Conservation (phyloP, 2,797 vertebrate genomes). For the Phrynocephalus forsythii region DNA sequence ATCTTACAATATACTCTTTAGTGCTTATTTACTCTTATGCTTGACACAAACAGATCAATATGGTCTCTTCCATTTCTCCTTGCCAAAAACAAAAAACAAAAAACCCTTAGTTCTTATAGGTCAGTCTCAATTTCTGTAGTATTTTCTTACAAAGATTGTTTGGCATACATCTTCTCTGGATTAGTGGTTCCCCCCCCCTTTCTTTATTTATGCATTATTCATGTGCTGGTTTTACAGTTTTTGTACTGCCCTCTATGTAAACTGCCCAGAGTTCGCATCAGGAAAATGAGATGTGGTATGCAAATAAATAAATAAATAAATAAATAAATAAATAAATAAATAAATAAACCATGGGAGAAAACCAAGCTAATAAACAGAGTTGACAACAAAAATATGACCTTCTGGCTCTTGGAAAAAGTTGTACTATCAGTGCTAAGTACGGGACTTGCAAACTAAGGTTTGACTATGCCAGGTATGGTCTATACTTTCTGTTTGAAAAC, state of each 20-base stretch:
- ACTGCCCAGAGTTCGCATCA: too few species aligned
- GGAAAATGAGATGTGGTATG: too few species aligned
- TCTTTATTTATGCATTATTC: too few species aligned
- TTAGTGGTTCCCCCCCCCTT: too few species aligned
- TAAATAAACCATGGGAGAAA: not conserved
- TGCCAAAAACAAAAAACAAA: too few species aligned
- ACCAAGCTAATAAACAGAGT: not conserved
- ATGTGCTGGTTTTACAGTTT: too few species aligned
- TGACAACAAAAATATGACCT: not conserved
- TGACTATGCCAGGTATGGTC: not conserved
- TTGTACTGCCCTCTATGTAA: too few species aligned
- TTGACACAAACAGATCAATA: not conserved
- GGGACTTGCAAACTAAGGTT: not conserved
- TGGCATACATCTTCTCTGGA: too few species aligned
- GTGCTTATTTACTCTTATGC: constrained; percentile 24
- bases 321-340: too few species aligned
- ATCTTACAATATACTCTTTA: constrained; percentile 18
- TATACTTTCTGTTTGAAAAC: not conserved
- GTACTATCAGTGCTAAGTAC: not conserved
- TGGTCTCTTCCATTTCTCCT: not conserved
- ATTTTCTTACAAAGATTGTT: not conserved
- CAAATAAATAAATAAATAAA: too few species aligned
- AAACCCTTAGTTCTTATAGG: not conserved
- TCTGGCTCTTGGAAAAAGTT: not conserved
- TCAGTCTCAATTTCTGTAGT: constrained; percentile 9